Conservation (phyloP, 1,140 invertebrate genomes). For the Ceratina australensis region DNA sequence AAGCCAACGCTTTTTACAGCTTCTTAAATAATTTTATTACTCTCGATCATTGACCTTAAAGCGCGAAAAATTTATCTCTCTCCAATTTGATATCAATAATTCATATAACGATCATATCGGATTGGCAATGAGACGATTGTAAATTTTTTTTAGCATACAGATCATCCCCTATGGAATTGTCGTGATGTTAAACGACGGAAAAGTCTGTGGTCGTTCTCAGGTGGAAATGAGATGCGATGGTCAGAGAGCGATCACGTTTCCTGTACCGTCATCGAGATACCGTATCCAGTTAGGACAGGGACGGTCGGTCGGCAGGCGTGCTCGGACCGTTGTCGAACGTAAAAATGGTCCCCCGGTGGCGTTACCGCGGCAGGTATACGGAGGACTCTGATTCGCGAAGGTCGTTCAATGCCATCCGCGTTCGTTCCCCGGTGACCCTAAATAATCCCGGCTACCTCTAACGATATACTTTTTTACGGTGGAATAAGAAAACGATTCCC, state of each 20-base stretch:
- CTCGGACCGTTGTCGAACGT: constrained; percentile 16
- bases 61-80: background rate
- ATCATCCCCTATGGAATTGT: background rate
- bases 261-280: background rate
- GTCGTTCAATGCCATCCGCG: constrained; percentile 78
- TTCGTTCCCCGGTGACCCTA: constrained; percentile 63
- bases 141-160: too few relatives aligned
- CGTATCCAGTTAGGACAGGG: constrained; percentile 31
- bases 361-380: constrained; percentile 58
- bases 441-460: constrained; percentile 42
- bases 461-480: constrained; percentile 29
- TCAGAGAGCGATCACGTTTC: background rate
- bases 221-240: background rate
- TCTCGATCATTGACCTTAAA: background rate
- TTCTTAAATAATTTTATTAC: too few relatives aligned
- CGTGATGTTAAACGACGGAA: background rate
- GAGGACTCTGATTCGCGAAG: constrained; percentile 75
- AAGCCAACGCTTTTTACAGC: too few relatives aligned
- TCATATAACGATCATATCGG: background rate
- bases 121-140: too few relatives aligned
- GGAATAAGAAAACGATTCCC: background rate
- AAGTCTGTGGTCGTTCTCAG: background rate
- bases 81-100: too few relatives aligned
- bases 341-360: constrained; percentile 48
- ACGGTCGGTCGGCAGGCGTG: background rate